Percentiles rank a stretch among this genome's conserved stretches.
Conservation (phyloP, 2,797 vertebrate species). For the Falco peregrinus region DNA sequence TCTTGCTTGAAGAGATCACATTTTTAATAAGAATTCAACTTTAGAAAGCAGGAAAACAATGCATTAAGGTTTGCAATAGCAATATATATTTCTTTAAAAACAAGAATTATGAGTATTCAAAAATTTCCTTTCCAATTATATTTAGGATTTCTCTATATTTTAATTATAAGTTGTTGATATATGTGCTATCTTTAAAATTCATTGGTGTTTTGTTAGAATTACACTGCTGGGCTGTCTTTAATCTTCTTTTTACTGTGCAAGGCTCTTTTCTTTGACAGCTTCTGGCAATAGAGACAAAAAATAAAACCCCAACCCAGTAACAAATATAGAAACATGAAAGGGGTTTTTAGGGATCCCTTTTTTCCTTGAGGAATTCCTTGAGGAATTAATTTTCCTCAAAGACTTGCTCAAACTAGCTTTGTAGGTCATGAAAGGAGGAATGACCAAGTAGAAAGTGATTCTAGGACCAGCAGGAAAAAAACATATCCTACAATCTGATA, state of each 20-base stretch:
- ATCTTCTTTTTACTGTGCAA: conserved; percentile 16
- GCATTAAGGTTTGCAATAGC: not conserved
- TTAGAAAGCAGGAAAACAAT: not conserved
- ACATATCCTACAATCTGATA: not conserved
- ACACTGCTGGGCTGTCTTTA: not conserved
- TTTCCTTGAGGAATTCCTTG: too few species aligned
- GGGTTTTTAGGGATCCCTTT: not conserved
- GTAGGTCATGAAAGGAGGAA: not conserved
- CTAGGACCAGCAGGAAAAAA: not conserved
- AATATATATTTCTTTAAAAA: not conserved
- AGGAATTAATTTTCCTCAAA: not conserved
- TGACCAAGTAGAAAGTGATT: not conserved
- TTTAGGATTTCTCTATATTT: not conserved
- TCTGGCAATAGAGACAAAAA: not conserved
- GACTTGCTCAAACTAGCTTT: not conserved
- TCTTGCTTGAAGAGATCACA: not conserved
- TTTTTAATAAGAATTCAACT: not conserved
- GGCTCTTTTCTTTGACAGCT: conserved; percentile 5
- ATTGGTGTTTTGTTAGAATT: not conserved
- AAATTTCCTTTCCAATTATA: not conserved
- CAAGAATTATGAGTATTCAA: not conserved
- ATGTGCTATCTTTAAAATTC: not conserved
- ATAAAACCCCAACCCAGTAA: not conserved
- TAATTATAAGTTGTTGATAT: not conserved
- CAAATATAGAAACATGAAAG: not conserved